Evolutionary conservation across 1,140 invertebrate species (phyloP), one percentile per base, ranked within the genome.

Genomic region (Drosophila busckii): DNA sequence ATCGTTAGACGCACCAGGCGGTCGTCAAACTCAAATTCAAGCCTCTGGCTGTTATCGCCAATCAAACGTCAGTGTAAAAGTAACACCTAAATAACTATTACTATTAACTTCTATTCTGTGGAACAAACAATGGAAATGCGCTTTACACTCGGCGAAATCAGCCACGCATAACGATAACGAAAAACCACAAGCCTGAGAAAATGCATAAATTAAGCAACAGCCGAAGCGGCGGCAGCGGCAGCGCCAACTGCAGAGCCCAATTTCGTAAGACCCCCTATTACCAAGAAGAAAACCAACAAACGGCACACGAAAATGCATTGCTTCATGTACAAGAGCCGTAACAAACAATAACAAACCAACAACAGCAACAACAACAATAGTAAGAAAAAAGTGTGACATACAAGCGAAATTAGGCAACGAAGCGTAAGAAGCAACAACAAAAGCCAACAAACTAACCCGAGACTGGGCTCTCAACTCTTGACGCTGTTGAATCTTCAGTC

Each of bases 121-220:
- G 52, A 35, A 19, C 37, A 22, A 28, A 5, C 38, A 32, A 46
- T 29, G 16, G 15, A 44, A 44, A 44, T 50, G 58, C 41, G 25
- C 9, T 20, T 7, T 6, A 2, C 3, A 46, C 26, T 10, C 9
- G 15, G 5, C 17, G 13, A 25, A 75, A 35, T 25, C 71, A 70
- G 32, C 70, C 61, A 76, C 70, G 70, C 70, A 70, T 61, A 44
- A 76, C 70, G 52, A 20, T 26, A 41, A 13, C 3, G 28, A 38
- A 19, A 37, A n/a, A n/a, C 19, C n/a, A 10, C 26, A 6, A 20
- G 16, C 35, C 60, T 76, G 70, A 61, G 70, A 76, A 78, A 76
- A 61, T 76, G 54, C 61, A 76, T 76, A 70, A 76, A 76, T 76
- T 76, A 65, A 60, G 42, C 42, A n/a, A n/a, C n/a, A n/a, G n/a